These are phyloP conservation scores for Brachystomella parvula DNA, from an alignment of 1,140 invertebrate species.

Conservation along the genomic window DNA sequence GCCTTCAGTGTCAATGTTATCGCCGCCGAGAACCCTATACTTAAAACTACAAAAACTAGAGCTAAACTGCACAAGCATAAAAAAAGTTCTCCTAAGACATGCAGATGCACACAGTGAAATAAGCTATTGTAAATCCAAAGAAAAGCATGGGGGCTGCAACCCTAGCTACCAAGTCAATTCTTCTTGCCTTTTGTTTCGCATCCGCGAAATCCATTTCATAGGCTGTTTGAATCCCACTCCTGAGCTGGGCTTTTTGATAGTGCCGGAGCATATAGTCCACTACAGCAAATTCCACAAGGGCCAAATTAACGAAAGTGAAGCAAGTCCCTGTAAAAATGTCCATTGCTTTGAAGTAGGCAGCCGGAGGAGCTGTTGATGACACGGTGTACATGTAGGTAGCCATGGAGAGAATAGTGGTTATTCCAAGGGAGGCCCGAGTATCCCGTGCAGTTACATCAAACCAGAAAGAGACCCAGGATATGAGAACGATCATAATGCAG, in stretches of 20 bases:
- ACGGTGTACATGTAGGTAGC: slow-evolving; percentile 50
- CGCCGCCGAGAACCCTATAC: no score
- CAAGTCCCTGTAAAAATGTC: slow-evolving; percentile 54
- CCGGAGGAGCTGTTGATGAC: slow-evolving; percentile 34
- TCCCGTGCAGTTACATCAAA: slow-evolving; percentile 44
- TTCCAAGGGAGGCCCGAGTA: slow-evolving; percentile 50
- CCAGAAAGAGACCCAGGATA: slow-evolving; percentile 53
- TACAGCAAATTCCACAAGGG: no score
- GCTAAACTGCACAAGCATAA: no score
- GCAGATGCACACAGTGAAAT: no score
- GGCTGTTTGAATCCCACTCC: no score
- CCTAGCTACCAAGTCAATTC: slow-evolving; percentile 13
- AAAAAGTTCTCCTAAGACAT: no score
- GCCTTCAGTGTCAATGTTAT: no score
- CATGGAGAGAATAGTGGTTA: slow-evolving; percentile 54
- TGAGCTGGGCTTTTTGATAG: no score
- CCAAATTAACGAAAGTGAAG: no score
- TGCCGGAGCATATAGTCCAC: no score
- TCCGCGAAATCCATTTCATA: no score
- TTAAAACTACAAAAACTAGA: no score
- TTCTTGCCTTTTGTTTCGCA: slow-evolving; percentile 6
- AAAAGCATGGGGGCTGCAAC: background rate
- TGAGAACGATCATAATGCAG: slow-evolving; percentile 51
- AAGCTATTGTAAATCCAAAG: slow-evolving; percentile 1
- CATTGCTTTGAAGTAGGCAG: slow-evolving; percentile 46